Evolutionary conservation across 92 coral and sea anemone genomes (phyloP).

Genomic region (Epizoanthus ramosus): DNA sequence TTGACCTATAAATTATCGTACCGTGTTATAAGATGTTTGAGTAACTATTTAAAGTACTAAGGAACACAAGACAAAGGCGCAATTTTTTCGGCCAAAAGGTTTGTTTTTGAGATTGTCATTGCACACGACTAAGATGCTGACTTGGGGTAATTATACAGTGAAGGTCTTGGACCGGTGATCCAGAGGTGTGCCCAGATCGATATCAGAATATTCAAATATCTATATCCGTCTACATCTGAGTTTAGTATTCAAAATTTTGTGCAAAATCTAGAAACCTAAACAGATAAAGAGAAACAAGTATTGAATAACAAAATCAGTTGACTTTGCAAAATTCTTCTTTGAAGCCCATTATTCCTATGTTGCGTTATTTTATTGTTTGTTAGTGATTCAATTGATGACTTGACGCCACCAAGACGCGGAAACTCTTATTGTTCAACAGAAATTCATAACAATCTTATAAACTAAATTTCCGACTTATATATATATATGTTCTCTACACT

Average conservation of each 20-base stretch:
- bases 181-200: no score
- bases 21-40: constrained; percentile 8
- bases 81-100: not conserved
- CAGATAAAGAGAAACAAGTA: no score
- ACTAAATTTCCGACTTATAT: constrained; percentile 25
- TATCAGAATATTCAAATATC: no score
- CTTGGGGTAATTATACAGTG: no score
- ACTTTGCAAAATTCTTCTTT: no score
- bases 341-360: not conserved
- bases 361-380: not conserved
- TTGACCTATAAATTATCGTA: constrained; percentile 33
- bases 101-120: not conserved
- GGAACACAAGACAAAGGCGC: not conserved
- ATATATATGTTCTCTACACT: not conserved
- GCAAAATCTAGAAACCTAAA: no score
- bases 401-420: constrained; percentile 26
- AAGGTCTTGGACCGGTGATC: no score
- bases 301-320: no score
- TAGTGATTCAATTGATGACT: not conserved
- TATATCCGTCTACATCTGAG: no score
- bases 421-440: constrained; percentile 12
- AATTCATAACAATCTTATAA: constrained; percentile 32
- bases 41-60: constrained; percentile 27
- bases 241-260: no score
- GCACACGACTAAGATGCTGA: not conserved